These are phyloP conservation scores for Subacronicta megacephala DNA, from an alignment of 2,888 invertebrate genomes.

Conservation along the genomic window DNA sequence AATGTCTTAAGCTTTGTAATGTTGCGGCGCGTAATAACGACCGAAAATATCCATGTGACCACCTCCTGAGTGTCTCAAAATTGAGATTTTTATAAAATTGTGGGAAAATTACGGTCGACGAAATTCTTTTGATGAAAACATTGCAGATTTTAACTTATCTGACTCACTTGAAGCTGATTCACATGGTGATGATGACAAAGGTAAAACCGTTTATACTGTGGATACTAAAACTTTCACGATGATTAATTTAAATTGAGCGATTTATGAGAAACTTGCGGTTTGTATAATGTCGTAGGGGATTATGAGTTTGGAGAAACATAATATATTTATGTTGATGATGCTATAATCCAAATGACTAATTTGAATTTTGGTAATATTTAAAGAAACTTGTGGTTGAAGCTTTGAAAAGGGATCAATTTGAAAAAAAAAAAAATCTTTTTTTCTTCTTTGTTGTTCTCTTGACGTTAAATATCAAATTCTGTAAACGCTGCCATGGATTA, in stretches of 20 bases:
- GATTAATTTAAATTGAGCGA: conserved; percentile 49
- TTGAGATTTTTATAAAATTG: conserved; percentile 60
- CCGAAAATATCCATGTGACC: conserved; percentile 74
- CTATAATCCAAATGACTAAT: conserved; percentile 24
- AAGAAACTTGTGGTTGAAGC: conserved; percentile 8
- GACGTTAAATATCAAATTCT: too few relatives aligned
- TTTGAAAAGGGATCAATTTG: conserved; percentile 7
- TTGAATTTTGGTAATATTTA: background rate
- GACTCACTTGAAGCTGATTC: conserved; percentile 50
- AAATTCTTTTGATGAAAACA: conserved; percentile 44
- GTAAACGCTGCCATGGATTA: too few relatives aligned
- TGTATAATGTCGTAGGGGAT: conserved; percentile 28
- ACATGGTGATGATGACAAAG: conserved; percentile 30
- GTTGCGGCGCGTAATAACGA: conserved; percentile 68
- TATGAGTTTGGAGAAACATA: conserved; percentile 17
- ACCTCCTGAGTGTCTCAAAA: conserved; percentile 61
- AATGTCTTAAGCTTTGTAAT: conserved; percentile 81
- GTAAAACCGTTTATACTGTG: conserved; percentile 25
- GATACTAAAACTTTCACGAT: conserved; percentile 36
- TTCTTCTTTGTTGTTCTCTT: too few relatives aligned
- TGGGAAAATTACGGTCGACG: conserved; percentile 57
- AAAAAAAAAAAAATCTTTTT: background rate
- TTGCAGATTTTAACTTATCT: conserved; percentile 38
- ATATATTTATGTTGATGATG: conserved; percentile 23
- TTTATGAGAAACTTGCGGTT: conserved; percentile 43